A percentile compares a stretch with the other conserved stretches of the same genome.
These are phyloP conservation scores for Hypomesus transpacificus DNA, from an alignment of 2,113 vertebrate genomes.

Conservation along the genomic window DNA sequence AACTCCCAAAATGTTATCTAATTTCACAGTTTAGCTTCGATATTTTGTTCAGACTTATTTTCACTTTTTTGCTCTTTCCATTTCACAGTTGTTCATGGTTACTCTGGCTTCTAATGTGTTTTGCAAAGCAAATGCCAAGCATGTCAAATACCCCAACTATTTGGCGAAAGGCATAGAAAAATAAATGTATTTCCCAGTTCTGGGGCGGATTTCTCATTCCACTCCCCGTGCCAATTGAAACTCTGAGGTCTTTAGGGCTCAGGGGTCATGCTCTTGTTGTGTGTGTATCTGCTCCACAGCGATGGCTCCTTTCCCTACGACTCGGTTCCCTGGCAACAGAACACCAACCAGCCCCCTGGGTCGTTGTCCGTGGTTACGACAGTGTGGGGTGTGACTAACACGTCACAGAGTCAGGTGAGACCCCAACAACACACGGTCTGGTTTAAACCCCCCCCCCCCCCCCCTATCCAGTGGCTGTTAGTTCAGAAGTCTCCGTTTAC, in stretches of 20 bases:
- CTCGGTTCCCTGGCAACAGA: conserved; percentile 99
- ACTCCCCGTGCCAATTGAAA: too few species aligned
- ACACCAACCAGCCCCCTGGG: conserved; percentile 94
- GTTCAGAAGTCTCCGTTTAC: neutral
- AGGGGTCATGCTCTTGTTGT: neutral
- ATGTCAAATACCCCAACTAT: neutral
- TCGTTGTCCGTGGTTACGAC: conserved; percentile 98
- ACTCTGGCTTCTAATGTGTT: too few species aligned
- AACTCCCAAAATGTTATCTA: conserved; percentile 14
- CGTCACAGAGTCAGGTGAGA: conserved; percentile 97
- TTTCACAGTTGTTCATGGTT: neutral
- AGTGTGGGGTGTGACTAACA: conserved; percentile 99
- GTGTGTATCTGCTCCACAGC: conserved; percentile 56
- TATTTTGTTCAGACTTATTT: conserved; percentile 32
- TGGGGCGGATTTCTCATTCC: too few species aligned
- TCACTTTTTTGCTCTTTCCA: neutral
- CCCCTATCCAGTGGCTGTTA: neutral
- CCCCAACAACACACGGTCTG: neutral
- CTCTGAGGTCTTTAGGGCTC: too few species aligned
- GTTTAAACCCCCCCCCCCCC: neutral
- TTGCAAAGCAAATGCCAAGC: too few species aligned
- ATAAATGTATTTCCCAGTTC: too few species aligned
- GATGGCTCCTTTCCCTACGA: conserved; percentile 99
- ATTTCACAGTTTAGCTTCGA: neutral
- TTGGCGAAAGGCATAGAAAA: too few species aligned